Base-by-base conservation (phyloP, 2,797 vertebrate species). In the Garrulus glandarius region DNA sequence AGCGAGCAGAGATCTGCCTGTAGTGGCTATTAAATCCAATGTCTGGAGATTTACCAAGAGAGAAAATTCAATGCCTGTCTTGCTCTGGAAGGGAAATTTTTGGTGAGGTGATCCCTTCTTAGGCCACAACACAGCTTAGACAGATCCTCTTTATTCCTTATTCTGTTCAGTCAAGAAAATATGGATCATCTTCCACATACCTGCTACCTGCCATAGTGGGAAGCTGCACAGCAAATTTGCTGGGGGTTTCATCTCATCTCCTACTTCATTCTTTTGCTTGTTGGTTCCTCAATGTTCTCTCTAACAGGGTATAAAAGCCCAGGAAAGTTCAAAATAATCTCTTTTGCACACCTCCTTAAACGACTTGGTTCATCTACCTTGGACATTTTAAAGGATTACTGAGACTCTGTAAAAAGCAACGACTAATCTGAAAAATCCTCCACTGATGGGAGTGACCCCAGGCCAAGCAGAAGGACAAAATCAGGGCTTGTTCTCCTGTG, bases 401-500 rank as follows among this genome's bases (percentile, higher is more conserved):
- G 32, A 55, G 7, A 19, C 6, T 68, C 13, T 37, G 26, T 26
- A 82, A 71, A 56, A 30, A 87, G 2, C 10, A 63, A n/a, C 0
- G 5, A 70, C n/a, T 57, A 36, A 71, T 79, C 27, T 39, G 41
- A 85, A 75, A 92, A 52, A 19, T 43, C 5, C 6, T 71, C 1
- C 17, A 27, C 18, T 53, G 19, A 19, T 15, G 3, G 15, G 24
- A 59, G 5, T 27, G 15, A 59, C 15, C 20, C 27, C 11, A 71
- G 39, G 21, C 21, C 36, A 70, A 50, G n/a, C 2, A 5, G 19
- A 50, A 71, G 24, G 9, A 44, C 8, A 55, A 43, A 80, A 27
- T 1, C 1, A 0, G 1, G 5, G 3, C 5, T 50, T 3, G 0
- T 44, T 32, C 4, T 57, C 37, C 34, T 55, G 13, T 1, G 2